Evolutionary conservation across 2,888 invertebrate species (phyloP).

Genomic region (Plusia festucae): DNA sequence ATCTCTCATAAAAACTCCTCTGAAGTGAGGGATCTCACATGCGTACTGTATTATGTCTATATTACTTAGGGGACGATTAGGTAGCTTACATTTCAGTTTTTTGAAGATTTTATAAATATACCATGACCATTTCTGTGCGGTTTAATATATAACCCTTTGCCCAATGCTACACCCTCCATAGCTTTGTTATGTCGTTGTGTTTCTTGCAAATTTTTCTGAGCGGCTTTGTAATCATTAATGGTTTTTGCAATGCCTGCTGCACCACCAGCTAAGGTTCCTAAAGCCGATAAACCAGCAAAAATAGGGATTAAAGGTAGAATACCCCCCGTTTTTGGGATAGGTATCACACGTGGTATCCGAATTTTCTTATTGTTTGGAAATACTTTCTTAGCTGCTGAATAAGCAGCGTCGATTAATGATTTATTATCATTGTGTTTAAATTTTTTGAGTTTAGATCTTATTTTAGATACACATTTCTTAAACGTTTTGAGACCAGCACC

Average conservation of each 20-base stretch:
- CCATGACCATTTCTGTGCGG: slow-evolving; percentile 12
- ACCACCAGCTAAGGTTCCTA: slow-evolving; percentile 68
- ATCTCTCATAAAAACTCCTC: slow-evolving; percentile 1
- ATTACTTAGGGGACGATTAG: slow-evolving; percentile 10
- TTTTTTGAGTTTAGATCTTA: slow-evolving; percentile 33
- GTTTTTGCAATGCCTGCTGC: slow-evolving; percentile 68
- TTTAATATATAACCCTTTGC: slow-evolving; percentile 15
- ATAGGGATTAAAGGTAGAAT: slow-evolving; percentile 67
- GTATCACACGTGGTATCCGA: slow-evolving; percentile 60
- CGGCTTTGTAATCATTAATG: slow-evolving; percentile 47
- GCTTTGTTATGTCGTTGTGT: slow-evolving; percentile 47
- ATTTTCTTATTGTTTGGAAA: not conserved
- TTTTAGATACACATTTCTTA: slow-evolving; percentile 28
- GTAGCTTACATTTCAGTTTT: slow-evolving; percentile 9
- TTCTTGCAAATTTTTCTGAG: slow-evolving; percentile 59
- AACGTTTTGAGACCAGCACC: slow-evolving; percentile 30
- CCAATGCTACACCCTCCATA: slow-evolving; percentile 9
- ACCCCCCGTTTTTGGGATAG: slow-evolving; percentile 69
- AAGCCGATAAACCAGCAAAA: slow-evolving; percentile 69
- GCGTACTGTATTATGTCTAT: not conserved
- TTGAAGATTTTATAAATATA: slow-evolving; percentile 10
- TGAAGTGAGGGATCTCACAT: slow-evolving; percentile 46
- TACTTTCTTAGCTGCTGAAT: not conserved
- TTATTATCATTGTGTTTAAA: slow-evolving; percentile 21
- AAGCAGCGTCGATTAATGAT: not conserved